These are phyloP conservation scores for Daboia siamensis DNA, from an alignment of 2,113 vertebrate genomes.

Conservation along the genomic window DNA sequence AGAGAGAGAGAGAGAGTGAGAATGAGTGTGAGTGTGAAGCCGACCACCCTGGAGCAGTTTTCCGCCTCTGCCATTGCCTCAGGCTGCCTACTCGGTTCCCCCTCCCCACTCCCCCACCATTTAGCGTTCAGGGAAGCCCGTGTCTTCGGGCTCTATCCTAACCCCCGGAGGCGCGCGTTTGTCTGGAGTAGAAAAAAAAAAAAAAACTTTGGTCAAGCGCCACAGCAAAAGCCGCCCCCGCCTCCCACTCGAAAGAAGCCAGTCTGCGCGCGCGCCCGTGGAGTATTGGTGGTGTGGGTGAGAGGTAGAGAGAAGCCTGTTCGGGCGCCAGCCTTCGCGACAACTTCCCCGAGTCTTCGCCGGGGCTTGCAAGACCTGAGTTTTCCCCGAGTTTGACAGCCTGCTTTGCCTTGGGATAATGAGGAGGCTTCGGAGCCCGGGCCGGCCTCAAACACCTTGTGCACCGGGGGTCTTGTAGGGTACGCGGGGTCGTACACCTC, in stretches of 20 bases:
- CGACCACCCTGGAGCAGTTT: neutral
- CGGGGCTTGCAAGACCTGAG: conserved; percentile 2
- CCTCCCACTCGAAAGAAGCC: neutral
- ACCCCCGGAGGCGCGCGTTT: too few relatives aligned
- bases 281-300: too few relatives aligned
- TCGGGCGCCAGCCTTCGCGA: neutral
- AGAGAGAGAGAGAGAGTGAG: too few relatives aligned
- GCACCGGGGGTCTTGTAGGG: neutral
- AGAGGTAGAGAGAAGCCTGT: neutral
- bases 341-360: neutral
- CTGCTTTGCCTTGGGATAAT: neutral
- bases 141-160: neutral
- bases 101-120: too few relatives aligned
- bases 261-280: neutral
- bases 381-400: neutral
- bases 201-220: neutral
- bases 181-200: neutral
- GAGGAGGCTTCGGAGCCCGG: neutral
- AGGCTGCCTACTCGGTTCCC: too few relatives aligned
- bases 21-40: too few relatives aligned
- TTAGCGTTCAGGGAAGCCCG: neutral
- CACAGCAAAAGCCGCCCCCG: neutral
- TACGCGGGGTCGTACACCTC: neutral
- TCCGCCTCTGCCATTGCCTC: too few relatives aligned
- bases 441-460: neutral